A percentile compares a stretch with the other conserved stretches of the same genome.
Conservation (phyloP, 2,888 invertebrate species). For the Ormyrus rosae region DNA sequence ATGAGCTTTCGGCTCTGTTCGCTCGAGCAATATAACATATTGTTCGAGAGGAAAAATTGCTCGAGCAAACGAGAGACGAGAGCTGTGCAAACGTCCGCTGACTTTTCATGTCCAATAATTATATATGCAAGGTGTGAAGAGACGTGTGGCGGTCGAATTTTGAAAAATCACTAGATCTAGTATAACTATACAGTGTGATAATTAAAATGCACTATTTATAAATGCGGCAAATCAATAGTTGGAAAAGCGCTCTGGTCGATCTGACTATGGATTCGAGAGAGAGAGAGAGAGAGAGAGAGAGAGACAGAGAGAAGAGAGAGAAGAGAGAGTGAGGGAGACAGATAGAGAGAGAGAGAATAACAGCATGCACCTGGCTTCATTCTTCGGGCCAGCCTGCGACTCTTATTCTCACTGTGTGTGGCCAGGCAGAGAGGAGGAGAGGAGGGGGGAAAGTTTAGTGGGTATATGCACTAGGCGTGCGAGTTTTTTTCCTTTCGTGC, state of each 20-base stretch:
- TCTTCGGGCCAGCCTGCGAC: conserved; percentile 24
- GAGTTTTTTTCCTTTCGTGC: too few relatives aligned
- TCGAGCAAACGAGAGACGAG: not conserved
- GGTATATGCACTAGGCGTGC: too few relatives aligned
- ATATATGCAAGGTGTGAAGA: not conserved
- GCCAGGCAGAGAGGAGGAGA: not conserved
- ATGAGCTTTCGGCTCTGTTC: not conserved
- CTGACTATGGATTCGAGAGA: conserved; percentile 51
- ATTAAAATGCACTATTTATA: conserved; percentile 1
- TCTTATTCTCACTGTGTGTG: conserved; percentile 3
- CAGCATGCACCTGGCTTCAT: conserved; percentile 40
- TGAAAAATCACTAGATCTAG: conserved; percentile 13
- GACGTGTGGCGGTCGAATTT: conserved; percentile 5
- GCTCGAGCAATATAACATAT: conserved; percentile 12
- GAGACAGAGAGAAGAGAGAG: not conserved
- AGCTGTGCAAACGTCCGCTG: too few relatives aligned
- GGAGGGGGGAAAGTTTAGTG: not conserved
- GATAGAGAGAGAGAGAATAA: not conserved
- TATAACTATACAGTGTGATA: not conserved
- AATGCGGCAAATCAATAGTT: conserved; percentile 42
- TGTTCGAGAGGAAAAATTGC: conserved; percentile 8
- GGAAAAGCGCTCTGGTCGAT: conserved; percentile 50
- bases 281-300: conserved; percentile 15
- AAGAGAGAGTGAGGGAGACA: not conserved
- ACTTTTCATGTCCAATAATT: too few relatives aligned